Conservation (phyloP, 2,888 invertebrate species). For the Drosophila helvetica region DNA sequence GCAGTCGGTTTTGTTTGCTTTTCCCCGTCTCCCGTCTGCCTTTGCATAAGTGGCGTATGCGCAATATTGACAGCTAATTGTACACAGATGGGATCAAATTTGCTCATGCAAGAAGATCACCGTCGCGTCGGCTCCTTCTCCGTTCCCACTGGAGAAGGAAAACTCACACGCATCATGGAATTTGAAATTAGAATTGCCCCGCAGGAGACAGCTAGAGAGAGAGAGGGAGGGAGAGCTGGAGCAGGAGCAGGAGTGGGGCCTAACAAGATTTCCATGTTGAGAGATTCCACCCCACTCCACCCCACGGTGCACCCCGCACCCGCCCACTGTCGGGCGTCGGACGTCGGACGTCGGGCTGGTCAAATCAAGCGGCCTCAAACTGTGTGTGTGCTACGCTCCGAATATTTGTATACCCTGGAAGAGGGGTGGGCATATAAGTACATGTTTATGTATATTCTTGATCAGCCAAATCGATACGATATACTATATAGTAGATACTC, state of each 20-base stretch:
- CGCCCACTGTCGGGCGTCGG: constrained; percentile 9
- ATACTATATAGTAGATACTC: no score
- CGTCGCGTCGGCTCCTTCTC: not conserved
- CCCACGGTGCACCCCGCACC: constrained; percentile 8
- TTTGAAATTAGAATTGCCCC: constrained; percentile 72
- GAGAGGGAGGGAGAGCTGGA: not conserved
- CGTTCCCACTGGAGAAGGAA: not conserved
- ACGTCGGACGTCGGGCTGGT: constrained; percentile 24
- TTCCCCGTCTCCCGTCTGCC: constrained; percentile 29
- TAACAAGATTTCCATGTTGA: constrained; percentile 74
- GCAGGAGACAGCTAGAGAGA: constrained; percentile 54
- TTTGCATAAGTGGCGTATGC: constrained; percentile 65
- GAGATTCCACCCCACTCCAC: constrained; percentile 22
- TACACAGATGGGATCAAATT: constrained; percentile 76
- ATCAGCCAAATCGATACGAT: no score
- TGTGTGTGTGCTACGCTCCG: constrained; percentile 57
- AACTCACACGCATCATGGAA: constrained; percentile 51
- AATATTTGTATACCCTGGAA: constrained; percentile 2
- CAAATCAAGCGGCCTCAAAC: constrained; percentile 69
- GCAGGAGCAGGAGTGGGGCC: constrained; percentile 37
- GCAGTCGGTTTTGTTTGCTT: constrained; percentile 61
- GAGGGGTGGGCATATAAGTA: not conserved
- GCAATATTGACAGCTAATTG: constrained; percentile 77
- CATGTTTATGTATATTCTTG: no score
- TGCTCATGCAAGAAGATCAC: constrained; percentile 59